Base-by-base conservation (phyloP, 1,140 invertebrate genomes). In the Lepidurus apus region DNA sequence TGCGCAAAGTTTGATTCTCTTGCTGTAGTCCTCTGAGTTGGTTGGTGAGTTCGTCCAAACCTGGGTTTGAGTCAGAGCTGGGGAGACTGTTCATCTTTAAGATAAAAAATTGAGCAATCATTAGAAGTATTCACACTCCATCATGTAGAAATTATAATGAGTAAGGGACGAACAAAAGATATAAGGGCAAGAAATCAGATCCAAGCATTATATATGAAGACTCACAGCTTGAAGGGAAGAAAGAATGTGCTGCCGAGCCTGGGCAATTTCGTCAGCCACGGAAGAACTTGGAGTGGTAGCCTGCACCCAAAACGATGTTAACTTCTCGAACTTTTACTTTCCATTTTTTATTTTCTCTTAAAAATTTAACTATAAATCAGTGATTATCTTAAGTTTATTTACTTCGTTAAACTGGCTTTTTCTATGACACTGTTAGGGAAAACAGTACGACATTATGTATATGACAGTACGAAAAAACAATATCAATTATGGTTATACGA, bases 151-250 rank as follows among this genome's bases (percentile, higher is more conserved):
- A 34, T 2, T 34, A 4, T 34, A 34, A 34, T 4, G 2, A 34
- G 34, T 34, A 65, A 65, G 17, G 8, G 21, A 65, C 53, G 1
- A 43, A 77, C n/a, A 43, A 42, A n/a, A 75, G 9, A 34, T 21
- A 73, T 77, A 6, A 24, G 9, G 47, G 47, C 43, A 47, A 21
- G n/a, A 77, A 53, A 47, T 8, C 17, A 47, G n/a, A 13, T 77
- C 26, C n/a, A 53, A 45, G n/a, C 53, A 44, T 47, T 77, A 47
- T n/a, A n/a, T 13, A 24, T 53, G 13, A 47, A 77, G 43, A 65
- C 87, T 88, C 85, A 88, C 88, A 87, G 85, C 87, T 84, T 87
- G 85, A 83, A 88, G 86, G 83, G 87, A 87, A 80, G 86, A 84
- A 87, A 87, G 87, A 84, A 88, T 87, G 83, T 88, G 86, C 82